phyloP scores from a whole-genome alignment of 2,113 vertebrate species.

The Cygnus buccinator region DNA sequence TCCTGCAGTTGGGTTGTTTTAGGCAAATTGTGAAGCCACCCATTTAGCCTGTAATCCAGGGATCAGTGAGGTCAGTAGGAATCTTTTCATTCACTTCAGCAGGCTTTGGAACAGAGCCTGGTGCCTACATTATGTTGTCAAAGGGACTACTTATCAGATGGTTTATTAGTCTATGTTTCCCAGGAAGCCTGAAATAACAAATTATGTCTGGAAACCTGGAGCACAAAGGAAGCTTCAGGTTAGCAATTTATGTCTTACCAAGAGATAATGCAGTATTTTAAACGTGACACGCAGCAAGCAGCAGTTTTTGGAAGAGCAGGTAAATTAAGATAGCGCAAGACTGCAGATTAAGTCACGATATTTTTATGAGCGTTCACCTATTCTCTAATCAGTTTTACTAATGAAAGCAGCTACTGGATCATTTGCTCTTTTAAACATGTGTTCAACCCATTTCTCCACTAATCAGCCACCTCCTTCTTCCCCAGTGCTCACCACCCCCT shows the following conservation, averaged over 20 bases:
- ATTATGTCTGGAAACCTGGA: slow-evolving; percentile 58
- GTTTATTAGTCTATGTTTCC: slow-evolving; percentile 63
- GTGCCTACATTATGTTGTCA: not conserved
- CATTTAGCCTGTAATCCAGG: slow-evolving; percentile 6
- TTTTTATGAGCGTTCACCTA: not conserved
- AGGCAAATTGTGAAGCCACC: not conserved
- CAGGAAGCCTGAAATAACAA: slow-evolving; percentile 67
- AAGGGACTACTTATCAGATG: slow-evolving; percentile 7
- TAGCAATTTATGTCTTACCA: not conserved
- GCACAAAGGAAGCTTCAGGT: slow-evolving; percentile 42
- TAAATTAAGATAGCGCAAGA: not conserved
- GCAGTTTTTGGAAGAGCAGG: not conserved
- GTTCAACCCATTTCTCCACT: slow-evolving; percentile 25
- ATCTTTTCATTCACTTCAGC: slow-evolving; percentile 40
- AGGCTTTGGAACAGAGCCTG: slow-evolving; percentile 38
- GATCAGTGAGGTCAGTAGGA: slow-evolving; percentile 33
- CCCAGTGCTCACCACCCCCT: slow-evolving; percentile 19
- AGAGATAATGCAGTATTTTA: not conserved
- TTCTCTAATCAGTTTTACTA: not conserved
- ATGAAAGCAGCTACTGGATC: not conserved
- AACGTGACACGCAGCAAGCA: not conserved
- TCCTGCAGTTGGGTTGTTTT: not conserved
- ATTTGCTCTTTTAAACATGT: slow-evolving; percentile 10
- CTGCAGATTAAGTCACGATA: not conserved
- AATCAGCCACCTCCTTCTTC: not conserved